Percentiles rank a stretch among this genome's conserved stretches.
phyloP scores from a whole-genome alignment of 2,888 invertebrate species.

The Drosophila nigritarsus region DNA sequence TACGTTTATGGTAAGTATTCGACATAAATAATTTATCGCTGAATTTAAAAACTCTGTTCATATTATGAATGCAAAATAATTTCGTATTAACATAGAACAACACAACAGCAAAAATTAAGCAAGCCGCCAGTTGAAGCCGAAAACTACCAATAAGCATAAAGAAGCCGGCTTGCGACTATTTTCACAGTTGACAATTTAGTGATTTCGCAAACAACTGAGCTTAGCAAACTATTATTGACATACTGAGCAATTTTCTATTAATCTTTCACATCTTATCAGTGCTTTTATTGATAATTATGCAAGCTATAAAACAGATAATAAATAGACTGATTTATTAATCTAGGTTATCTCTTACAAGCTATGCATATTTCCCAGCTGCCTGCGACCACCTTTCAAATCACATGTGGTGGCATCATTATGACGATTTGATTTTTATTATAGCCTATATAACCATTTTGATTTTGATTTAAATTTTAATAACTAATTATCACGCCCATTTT shows the following conservation, averaged over 20 bases:
- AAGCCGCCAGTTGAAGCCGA: conserved; percentile 19
- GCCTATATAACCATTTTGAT: conserved; percentile 28
- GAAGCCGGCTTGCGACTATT: conserved; percentile 27
- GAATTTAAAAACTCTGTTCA: conserved; percentile 38
- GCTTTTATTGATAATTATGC: conserved; percentile 38
- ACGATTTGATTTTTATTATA: conserved; percentile 33
- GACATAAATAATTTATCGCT: conserved; percentile 71
- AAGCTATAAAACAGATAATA: conserved; percentile 18
- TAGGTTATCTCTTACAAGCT: conserved; percentile 14
- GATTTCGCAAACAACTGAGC: conserved; percentile 38
- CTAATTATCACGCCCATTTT: conserved; percentile 64
- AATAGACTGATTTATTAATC: conserved; percentile 22
- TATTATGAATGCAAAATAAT: conserved; percentile 73
- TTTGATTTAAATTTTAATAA: conserved; percentile 50
- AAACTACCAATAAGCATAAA: conserved; percentile 38
- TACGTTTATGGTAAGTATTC: conserved; percentile 29
- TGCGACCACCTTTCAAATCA: conserved; percentile 62
- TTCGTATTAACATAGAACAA: conserved; percentile 50
- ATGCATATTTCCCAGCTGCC: conserved; percentile 33
- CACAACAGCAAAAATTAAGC: conserved; percentile 48
- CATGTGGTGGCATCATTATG: conserved; percentile 50
- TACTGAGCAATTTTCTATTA: conserved; percentile 30
- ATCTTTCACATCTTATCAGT: conserved; percentile 25
- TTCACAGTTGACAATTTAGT: conserved; percentile 72
- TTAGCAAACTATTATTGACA: conserved; percentile 49